These are phyloP conservation scores for Dryobota labecula DNA, from an alignment of 2,888 invertebrate genomes.

Conservation along the genomic window DNA sequence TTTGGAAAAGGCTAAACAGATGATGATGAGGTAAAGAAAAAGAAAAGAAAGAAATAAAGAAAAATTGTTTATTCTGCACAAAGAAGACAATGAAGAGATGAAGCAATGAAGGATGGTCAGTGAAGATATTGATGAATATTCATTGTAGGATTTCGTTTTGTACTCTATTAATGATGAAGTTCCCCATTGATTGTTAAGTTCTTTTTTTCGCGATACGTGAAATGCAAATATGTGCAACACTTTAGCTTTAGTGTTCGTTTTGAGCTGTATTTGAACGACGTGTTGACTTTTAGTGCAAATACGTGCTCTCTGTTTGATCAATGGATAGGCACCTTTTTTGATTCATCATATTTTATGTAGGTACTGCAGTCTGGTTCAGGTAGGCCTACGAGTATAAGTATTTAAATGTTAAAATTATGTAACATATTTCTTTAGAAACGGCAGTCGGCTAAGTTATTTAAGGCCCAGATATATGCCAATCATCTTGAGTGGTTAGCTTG, in stretches of 20 bases:
- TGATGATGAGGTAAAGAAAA: too few relatives aligned
- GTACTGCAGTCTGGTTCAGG: background rate
- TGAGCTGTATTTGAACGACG: constrained; percentile 59
- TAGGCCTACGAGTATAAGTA: too few relatives aligned
- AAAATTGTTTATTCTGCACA: too few relatives aligned
- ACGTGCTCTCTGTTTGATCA: constrained; percentile 49
- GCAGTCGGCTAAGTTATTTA: too few relatives aligned
- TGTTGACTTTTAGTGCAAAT: constrained; percentile 63
- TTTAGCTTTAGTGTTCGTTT: constrained; percentile 68
- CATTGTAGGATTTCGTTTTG: background rate
- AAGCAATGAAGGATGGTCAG: too few relatives aligned
- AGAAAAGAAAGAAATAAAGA: too few relatives aligned
- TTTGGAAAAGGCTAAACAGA: too few relatives aligned
- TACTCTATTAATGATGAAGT: constrained; percentile 12
- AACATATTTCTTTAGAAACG: too few relatives aligned
- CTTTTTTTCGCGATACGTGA: constrained; percentile 62
- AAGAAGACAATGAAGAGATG: too few relatives aligned
- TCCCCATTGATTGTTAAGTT: constrained; percentile 29
- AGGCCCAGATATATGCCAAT: too few relatives aligned
- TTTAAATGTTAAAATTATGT: too few relatives aligned
- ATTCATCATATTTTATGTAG: constrained; percentile 18
- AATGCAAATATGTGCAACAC: constrained; percentile 73
- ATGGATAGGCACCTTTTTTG: constrained; percentile 26
- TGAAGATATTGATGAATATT: background rate
- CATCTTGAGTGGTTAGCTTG: too few relatives aligned